These are phyloP conservation scores for Microtus richardsoni DNA, from an alignment of 2,113 vertebrate genomes.

Conservation along the genomic window DNA sequence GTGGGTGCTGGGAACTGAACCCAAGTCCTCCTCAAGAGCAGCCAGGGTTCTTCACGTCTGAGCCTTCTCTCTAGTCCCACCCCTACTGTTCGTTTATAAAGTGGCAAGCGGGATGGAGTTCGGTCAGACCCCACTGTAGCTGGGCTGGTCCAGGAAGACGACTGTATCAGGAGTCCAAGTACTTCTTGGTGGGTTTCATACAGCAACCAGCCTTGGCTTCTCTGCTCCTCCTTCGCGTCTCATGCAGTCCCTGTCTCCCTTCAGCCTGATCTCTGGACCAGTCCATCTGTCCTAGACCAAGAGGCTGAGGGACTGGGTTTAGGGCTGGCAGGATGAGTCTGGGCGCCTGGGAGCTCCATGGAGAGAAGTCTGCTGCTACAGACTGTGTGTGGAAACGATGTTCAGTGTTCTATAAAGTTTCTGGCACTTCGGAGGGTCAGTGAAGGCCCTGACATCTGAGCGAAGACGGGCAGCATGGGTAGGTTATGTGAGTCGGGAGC, in stretches of 20 bases:
- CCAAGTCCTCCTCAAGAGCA: neutral
- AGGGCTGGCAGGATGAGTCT: neutral
- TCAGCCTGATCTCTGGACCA: neutral
- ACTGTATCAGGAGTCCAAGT: neutral
- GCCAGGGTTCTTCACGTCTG: neutral
- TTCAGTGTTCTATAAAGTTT: neutral
- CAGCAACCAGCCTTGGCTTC: neutral
- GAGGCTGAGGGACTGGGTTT: neutral
- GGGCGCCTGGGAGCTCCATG: neutral
- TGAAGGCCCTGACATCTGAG: neutral
- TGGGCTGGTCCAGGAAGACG: neutral
- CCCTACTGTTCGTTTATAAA: neutral
- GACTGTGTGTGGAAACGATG: neutral
- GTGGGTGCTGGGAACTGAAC: neutral
- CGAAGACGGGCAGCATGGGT: neutral
- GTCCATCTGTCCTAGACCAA: neutral
- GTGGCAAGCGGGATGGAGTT: too few species aligned
- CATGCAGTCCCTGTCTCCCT: neutral
- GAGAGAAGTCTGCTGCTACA: neutral
- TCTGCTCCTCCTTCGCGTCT: neutral
- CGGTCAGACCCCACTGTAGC: neutral
- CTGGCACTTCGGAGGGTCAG: neutral
- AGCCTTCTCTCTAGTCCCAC: neutral
- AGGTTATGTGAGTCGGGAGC: neutral
- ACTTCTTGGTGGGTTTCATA: neutral